phyloP scores from a whole-genome alignment of 2,113 vertebrate genomes.

The Prionailurus viverrinus region DNA sequence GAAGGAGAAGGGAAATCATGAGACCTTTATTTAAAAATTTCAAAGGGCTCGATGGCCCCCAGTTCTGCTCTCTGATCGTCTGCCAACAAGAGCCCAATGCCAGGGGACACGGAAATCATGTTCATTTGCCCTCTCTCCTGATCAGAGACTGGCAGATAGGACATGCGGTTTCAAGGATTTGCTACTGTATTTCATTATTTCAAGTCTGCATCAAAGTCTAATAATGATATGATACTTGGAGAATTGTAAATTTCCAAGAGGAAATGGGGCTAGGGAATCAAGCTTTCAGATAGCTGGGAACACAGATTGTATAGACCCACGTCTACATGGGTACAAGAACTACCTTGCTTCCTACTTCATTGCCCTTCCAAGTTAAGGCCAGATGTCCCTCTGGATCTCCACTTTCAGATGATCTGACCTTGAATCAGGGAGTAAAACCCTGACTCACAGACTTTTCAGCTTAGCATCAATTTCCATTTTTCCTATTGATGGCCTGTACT shows the following conservation, averaged over 20 bases:
- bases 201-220: constrained; percentile 24
- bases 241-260: constrained; percentile 57
- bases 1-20: constrained; percentile 44
- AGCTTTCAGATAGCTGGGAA: neutral
- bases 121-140: constrained; percentile 8
- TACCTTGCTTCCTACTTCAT: neutral
- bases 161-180: neutral
- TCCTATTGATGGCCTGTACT: neutral
- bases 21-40: constrained; percentile 72
- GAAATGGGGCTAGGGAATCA: neutral
- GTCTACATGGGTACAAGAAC: neutral
- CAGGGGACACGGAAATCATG: neutral
- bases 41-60: neutral
- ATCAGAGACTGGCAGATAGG: neutral
- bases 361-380: neutral
- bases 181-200: constrained; percentile 62
- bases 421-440: neutral
- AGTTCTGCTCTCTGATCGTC: constrained; percentile 64
- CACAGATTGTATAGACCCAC: neutral
- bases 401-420: neutral
- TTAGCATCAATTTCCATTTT: neutral
- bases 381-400: neutral
- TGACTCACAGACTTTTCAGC: neutral
- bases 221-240: neutral
- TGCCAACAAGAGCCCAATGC: constrained; percentile 39